Evolutionary conservation across 2,797 vertebrate genomes (phyloP), one percentile per base, ranked within the genome.

Genomic region (Graptemys geographica): DNA sequence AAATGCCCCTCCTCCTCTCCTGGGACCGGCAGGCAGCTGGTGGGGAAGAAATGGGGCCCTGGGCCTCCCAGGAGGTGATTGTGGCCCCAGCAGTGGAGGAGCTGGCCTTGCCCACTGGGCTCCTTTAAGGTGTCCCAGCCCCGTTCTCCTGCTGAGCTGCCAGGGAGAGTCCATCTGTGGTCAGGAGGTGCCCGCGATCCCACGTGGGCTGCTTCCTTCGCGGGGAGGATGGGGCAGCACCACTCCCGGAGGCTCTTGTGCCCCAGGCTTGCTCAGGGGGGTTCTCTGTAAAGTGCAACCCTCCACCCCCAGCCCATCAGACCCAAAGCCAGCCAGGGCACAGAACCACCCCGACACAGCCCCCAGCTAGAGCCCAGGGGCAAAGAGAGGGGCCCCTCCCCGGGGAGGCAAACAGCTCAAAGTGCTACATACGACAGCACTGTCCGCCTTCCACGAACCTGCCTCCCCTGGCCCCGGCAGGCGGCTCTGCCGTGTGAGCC

Each of bases 171-270:
- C 59, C 59, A 33, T 2, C 31, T 18, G 31, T 19, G 65, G n/a
- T 3, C n/a, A 10, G 18, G 9, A 5, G 33, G 65, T 10, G n/a
- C 9, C 18, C 5, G 0, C 1, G 9, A 21, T 3, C 18, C n/a
- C 69, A 23, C 21, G 5, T n/a, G 1, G 37, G 19, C 69, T 72
- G 69, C 69, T 72, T 25, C 69, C 69, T 11, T 37, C 65, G 37
- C 59, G 1, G 21, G 4, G 16, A 19, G 62, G 33, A 18, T 4
- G 15, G 65, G 65, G 65, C 65, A 37, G n/a, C 18, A 10, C n/a
- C 19, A 8, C 16, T 18, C 33, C 2, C 8, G 1, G 4, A 27
- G 6, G 23, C 41, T 41, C n/a, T 3, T 8, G 11, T 11, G 72
- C 11, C 72, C 72, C 6, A 47, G 11, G 23, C 74, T 15, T 27